Base-by-base conservation (phyloP, 2,113 vertebrate species). In the Oryzias curvinotus region DNA sequence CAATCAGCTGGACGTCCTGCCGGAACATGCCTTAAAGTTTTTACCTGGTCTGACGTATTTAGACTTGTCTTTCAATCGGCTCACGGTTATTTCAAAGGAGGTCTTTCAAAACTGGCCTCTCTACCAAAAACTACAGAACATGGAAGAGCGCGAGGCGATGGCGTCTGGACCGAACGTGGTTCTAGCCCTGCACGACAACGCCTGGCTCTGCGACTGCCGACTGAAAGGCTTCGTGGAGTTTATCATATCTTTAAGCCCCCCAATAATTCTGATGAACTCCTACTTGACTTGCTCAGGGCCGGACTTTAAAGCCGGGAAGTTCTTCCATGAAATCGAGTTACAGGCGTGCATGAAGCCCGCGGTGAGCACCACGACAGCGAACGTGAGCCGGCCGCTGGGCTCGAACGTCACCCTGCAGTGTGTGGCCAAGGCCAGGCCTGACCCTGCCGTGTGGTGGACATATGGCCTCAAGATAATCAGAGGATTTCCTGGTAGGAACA, bases 21-120 rank as follows among this genome's bases (percentile, higher is more conserved):
- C 95, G 30, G 95, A 96, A 62, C 83, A 95, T 0, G 93, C 94
- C 0, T 89, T 98, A 41, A 94, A 91, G 73, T 94, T 91, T 70
- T 81, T 98, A 77, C 85, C 90, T 68, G 91, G 85, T 67, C 89
- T 97, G 87, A 96, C 93, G 83, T 96, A 95, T 74, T 94, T 98
- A 92, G 96, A 98, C 68, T 85, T 97, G 52, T 97, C 95, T 65
- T 96, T 93, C 91, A 98, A 96, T 87, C 93, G 92, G 81, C 93
- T 98, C 78, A 93, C 91, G 0, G 89, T 98, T 65, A 93, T 96
- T 82, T 96, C 96, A 52, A 94, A 86, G 78, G 94, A 92, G 45
- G 94, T 97, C 73, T 97, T 98, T 84, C 82, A 91, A 68, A 95
- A 89, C 77, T 97, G 95, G 95, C 93, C 91, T 0, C 74, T 94